Conservation (phyloP, 2,888 invertebrate species). For the Tachina lurida region DNA sequence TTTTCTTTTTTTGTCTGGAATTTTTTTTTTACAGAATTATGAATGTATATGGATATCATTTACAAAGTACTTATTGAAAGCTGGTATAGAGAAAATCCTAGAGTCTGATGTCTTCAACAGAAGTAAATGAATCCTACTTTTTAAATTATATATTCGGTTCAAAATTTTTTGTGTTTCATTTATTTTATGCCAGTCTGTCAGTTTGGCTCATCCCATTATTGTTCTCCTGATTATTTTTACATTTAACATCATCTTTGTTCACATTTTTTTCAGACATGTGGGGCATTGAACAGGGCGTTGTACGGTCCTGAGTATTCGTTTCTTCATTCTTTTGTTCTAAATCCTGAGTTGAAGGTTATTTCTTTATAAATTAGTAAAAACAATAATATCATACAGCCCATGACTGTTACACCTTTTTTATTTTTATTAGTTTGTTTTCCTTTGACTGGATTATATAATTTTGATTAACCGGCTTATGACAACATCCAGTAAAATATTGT, state of each 20-base stretch:
- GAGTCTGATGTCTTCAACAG: background rate
- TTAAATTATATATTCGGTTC: too few species aligned
- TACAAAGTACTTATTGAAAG: constrained; percentile 1
- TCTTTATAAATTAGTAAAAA: background rate
- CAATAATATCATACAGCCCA: constrained; percentile 42
- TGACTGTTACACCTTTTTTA: constrained; percentile 59
- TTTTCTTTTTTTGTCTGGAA: background rate
- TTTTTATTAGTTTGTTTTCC: constrained; percentile 51
- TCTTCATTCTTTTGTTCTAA: background rate
- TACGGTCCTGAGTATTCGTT: constrained; percentile 28
- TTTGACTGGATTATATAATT: constrained; percentile 23
- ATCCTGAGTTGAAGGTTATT: constrained; percentile 39
- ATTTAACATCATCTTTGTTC: constrained; percentile 58
- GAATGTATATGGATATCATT: constrained; percentile 15
- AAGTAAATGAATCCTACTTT: too few species aligned
- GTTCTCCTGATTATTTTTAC: background rate
- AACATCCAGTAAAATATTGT: constrained; percentile 28
- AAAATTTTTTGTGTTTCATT: background rate
- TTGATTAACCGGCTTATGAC: constrained; percentile 60
- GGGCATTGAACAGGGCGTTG: background rate
- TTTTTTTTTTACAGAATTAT: constrained; percentile 7
- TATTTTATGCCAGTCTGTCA: constrained; percentile 6
- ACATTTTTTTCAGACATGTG: background rate
- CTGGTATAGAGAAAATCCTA: background rate
- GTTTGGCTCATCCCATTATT: background rate